phyloP scores from a whole-genome alignment of 2,113 vertebrate genomes.

The Lophius piscatorius region DNA sequence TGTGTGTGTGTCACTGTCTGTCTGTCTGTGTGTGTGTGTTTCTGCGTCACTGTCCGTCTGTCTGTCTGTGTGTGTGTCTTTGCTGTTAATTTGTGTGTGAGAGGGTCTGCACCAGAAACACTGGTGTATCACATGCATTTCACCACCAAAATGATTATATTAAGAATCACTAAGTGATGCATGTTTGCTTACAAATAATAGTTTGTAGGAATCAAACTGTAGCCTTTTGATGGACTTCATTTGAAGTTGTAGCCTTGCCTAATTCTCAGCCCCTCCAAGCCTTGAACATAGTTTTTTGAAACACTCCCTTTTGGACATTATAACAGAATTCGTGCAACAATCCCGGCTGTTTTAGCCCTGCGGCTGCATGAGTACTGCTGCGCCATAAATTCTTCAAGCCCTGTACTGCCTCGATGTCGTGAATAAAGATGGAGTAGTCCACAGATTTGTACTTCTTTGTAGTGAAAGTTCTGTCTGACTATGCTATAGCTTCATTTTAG shows the following conservation, averaged over 20 bases:
- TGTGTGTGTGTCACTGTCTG: not conserved
- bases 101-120: slow-evolving; percentile 26
- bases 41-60: no score
- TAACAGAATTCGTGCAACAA: slow-evolving; percentile 60
- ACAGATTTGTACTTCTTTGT: slow-evolving; percentile 57
- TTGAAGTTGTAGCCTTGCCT: slow-evolving; percentile 61
- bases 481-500: slow-evolving; percentile 20
- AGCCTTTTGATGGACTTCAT: slow-evolving; percentile 67
- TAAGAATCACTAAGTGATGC: slow-evolving; percentile 24
- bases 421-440: slow-evolving; percentile 57
- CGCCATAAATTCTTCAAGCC: slow-evolving; percentile 57
- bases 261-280: slow-evolving; percentile 36
- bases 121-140: slow-evolving; percentile 15
- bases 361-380: slow-evolving; percentile 50
- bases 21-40: not conserved
- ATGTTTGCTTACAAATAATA: slow-evolving; percentile 57
- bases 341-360: slow-evolving; percentile 58
- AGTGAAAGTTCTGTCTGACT: slow-evolving; percentile 18
- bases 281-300: slow-evolving; percentile 59
- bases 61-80: no score
- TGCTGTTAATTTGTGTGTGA: slow-evolving; percentile 1
- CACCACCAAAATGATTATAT: slow-evolving; percentile 8
- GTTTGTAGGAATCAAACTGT: slow-evolving; percentile 62
- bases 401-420: slow-evolving; percentile 46
- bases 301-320: slow-evolving; percentile 57